A percentile compares a stretch with the other conserved stretches of the same genome.
These are phyloP conservation scores for Caerostris darwini DNA, from an alignment of 1,140 invertebrate genomes.

Conservation along the genomic window DNA sequence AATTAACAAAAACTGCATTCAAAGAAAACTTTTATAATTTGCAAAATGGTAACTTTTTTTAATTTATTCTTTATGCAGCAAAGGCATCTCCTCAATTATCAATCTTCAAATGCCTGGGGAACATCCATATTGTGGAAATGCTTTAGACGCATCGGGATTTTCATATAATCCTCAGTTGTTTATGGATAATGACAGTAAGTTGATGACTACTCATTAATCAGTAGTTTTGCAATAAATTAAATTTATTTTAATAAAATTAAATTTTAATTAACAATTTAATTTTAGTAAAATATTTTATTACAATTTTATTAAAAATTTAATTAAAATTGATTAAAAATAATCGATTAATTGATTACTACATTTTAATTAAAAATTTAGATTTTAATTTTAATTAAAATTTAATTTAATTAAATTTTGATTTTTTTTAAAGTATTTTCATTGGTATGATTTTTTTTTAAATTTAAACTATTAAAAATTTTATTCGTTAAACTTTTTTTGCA, in stretches of 20 bases:
- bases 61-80: constrained; percentile 83
- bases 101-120: constrained; percentile 93
- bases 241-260: too few relatives aligned
- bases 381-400: too few relatives aligned
- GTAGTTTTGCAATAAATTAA: too few relatives aligned
- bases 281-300: too few relatives aligned
- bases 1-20: background rate
- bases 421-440: background rate
- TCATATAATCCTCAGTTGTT: constrained; percentile 90
- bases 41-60: background rate
- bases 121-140: constrained; percentile 89
- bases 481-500: constrained; percentile 81
- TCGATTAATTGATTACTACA: too few relatives aligned
- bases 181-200: constrained; percentile 92
- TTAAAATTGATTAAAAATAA: too few relatives aligned
- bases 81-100: constrained; percentile 91
- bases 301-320: too few relatives aligned
- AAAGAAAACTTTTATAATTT: background rate
- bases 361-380: too few relatives aligned
- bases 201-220: background rate
- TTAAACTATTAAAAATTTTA: background rate
- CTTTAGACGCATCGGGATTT: constrained; percentile 87
- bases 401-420: too few relatives aligned
- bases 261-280: too few relatives aligned
- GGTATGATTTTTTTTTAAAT: background rate